phyloP scores from a whole-genome alignment of 2,888 invertebrate species.

The Philhelius pedissequus region DNA sequence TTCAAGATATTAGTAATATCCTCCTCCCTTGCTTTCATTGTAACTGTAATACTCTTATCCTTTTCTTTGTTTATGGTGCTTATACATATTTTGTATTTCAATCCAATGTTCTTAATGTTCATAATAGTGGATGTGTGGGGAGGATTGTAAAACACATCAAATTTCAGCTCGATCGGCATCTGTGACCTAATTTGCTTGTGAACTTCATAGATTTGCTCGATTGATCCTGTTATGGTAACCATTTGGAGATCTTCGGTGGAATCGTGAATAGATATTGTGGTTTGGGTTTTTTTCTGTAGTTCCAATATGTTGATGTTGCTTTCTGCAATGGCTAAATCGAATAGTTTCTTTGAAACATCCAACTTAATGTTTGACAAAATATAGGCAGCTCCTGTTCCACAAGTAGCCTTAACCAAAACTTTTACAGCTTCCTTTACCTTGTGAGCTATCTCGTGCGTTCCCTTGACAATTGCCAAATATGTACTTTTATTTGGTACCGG shows the following conservation, averaged over 20 bases:
- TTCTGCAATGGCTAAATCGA: slow-evolving; percentile 90
- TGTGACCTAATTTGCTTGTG: slow-evolving; percentile 94
- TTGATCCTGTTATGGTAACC: slow-evolving; percentile 92
- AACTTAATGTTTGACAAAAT: slow-evolving; percentile 93
- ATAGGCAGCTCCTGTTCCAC: slow-evolving; percentile 81
- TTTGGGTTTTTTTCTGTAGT: slow-evolving; percentile 92
- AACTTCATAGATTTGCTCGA: slow-evolving; percentile 92
- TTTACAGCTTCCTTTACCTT: slow-evolving; percentile 93
- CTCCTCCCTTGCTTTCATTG: slow-evolving; percentile 94
- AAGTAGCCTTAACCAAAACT: slow-evolving; percentile 82
- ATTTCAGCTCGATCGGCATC: slow-evolving; percentile 94
- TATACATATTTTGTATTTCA: slow-evolving; percentile 90
- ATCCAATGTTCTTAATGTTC: slow-evolving; percentile 87
- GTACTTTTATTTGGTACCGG: slow-evolving; percentile 91
- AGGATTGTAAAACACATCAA: slow-evolving; percentile 93
- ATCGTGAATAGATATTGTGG: slow-evolving; percentile 95
- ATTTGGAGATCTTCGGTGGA: slow-evolving; percentile 91
- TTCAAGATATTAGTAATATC: slow-evolving; percentile 92
- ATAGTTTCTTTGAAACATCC: slow-evolving; percentile 97
- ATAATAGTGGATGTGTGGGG: slow-evolving; percentile 82
- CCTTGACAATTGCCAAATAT: slow-evolving; percentile 91
- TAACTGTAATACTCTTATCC: slow-evolving; percentile 90
- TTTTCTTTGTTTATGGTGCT: slow-evolving; percentile 92
- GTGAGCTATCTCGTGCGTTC: slow-evolving; percentile 92
- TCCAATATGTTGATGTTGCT: slow-evolving; percentile 88